Evolutionary conservation across 1,140 invertebrate species (phyloP).

Genomic region (Drosophila triauraria): DNA sequence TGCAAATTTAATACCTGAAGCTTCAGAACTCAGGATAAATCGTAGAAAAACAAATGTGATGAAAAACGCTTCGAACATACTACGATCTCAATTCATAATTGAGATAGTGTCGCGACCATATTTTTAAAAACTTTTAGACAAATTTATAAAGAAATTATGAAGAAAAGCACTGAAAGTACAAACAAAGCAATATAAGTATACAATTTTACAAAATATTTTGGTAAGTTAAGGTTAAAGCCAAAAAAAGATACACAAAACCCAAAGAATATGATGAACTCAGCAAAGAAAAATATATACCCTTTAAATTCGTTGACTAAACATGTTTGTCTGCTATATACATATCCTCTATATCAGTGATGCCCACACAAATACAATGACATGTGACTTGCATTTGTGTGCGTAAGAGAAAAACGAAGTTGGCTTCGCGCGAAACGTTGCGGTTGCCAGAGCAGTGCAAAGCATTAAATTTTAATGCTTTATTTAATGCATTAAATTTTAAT

Average conservation of each 20-base stretch:
- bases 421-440: no score
- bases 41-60: conserved; percentile 23
- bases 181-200: conserved; percentile 30
- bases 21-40: conserved; percentile 25
- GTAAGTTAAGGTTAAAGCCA: conserved; percentile 70
- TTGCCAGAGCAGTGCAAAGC: no score
- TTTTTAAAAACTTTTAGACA: conserved; percentile 34
- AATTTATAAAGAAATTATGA: conserved; percentile 43
- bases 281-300: not conserved
- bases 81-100: conserved; percentile 44
- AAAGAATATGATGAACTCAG: conserved; percentile 34
- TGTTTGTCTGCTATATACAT: conserved; percentile 15
- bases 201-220: conserved; percentile 53
- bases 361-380: no score
- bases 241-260: conserved; percentile 10
- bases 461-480: no score
- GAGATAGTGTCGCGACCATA: conserved; percentile 35
- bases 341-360: no score
- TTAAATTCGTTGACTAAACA: no score
- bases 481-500: no score
- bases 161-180: conserved; percentile 33
- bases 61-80: conserved; percentile 27
- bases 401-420: no score
- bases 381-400: no score
- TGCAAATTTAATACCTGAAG: conserved; percentile 41